Evolutionary conservation across 2,113 vertebrate genomes (phyloP).

Genomic region (Thalassoma bifasciatum): DNA sequence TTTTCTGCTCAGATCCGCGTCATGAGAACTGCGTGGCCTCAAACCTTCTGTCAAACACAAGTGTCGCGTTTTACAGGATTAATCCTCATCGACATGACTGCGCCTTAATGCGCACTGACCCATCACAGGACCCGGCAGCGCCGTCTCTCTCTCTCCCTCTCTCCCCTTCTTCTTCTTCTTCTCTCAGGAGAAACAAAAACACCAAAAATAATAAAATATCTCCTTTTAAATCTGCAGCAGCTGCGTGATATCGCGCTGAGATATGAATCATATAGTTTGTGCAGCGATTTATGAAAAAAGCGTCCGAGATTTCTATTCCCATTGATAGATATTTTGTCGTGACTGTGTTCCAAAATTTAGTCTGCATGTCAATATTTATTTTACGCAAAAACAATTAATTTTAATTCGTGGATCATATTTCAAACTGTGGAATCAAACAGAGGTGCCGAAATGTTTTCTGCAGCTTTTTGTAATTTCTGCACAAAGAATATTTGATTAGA

Average conservation of each 20-base stretch:
- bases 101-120: slow-evolving; percentile 77
- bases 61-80: slow-evolving; percentile 67
- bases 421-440: slow-evolving; percentile 15
- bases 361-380: too few species aligned
- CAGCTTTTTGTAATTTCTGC: neutral
- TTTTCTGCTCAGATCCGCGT: slow-evolving; percentile 39
- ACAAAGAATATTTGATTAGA: neutral
- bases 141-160: neutral
- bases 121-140: slow-evolving; percentile 61
- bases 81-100: slow-evolving; percentile 70
- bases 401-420: too few species aligned
- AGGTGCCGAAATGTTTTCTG: slow-evolving; percentile 46
- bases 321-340: too few species aligned
- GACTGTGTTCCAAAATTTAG: too few species aligned
- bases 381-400: too few species aligned
- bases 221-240: slow-evolving; percentile 7
- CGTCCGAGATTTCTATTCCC: too few species aligned
- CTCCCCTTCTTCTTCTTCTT: neutral
- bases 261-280: slow-evolving; percentile 6
- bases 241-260: slow-evolving; percentile 5
- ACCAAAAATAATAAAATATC: neutral
- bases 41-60: slow-evolving; percentile 72
- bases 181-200: neutral
- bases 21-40: slow-evolving; percentile 64
- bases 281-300: neutral